phyloP scores from a whole-genome alignment of 2,113 vertebrate genomes.

The Misgurnus mizolepis region DNA sequence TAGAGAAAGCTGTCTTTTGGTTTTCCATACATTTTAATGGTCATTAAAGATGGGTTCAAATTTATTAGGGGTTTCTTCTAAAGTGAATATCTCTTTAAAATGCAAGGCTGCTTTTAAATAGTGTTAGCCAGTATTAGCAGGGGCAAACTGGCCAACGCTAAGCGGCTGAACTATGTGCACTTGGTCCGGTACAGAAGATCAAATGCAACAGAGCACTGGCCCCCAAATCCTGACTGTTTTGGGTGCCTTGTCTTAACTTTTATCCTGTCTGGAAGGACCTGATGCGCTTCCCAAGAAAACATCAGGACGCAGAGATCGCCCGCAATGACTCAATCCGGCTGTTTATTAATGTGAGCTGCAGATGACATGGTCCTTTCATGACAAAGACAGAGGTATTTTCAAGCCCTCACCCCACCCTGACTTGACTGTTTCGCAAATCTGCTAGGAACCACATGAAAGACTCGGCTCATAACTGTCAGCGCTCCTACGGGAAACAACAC shows the following conservation, averaged over 20 bases:
- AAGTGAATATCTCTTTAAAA: no score
- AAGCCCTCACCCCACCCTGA: slow-evolving; percentile 26
- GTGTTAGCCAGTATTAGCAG: no score
- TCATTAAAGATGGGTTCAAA: no score
- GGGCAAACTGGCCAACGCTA: no score
- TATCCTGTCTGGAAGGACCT: neutral
- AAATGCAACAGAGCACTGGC: neutral
- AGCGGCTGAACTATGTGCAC: no score
- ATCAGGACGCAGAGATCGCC: neutral
- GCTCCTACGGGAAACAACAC: slow-evolving; percentile 45
- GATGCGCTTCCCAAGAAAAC: slow-evolving; percentile 7
- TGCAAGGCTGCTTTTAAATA: no score
- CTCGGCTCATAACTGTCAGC: slow-evolving; percentile 45
- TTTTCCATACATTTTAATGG: no score
- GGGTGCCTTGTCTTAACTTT: neutral
- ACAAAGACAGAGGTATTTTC: slow-evolving; percentile 43
- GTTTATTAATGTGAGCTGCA: slow-evolving; percentile 22
- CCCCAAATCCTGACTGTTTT: neutral
- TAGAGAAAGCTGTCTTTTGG: no score
- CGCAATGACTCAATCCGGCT: slow-evolving; percentile 25
- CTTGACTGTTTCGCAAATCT: slow-evolving; percentile 40
- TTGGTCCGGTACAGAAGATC: neutral
- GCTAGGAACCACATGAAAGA: slow-evolving; percentile 54
- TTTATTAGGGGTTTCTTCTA: no score
- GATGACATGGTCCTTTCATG: slow-evolving; percentile 31